Base-by-base conservation (phyloP, 1,140 invertebrate species). In the Conus ventricosus region DNA sequence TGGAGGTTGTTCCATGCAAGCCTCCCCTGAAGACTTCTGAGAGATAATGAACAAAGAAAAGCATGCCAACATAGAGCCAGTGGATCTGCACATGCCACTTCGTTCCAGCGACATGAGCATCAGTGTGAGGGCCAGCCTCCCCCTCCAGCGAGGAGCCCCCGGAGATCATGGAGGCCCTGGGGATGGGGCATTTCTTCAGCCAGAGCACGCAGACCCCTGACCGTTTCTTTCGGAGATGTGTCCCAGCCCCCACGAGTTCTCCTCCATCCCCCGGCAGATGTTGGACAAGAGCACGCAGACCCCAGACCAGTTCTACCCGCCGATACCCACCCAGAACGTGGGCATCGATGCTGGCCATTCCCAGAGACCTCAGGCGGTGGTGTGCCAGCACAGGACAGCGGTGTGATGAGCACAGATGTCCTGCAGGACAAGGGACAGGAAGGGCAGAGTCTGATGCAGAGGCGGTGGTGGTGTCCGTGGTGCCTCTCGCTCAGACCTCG, bases 191-290 rank as follows among this genome's bases (percentile, higher is more conserved):
- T 53, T 87, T 87, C 71, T 87, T 78, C 85, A 87, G 57, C 51
- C 85, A 87, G 85, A 54, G 85, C 85, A 87, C 85, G 7, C 85
- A 87, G 85, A 87, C 85, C 51, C 85, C 85, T 17, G 85, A 87
- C 10, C 39, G 85, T 4, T 87, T 87, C 71, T 87, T 57, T 54
- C 85, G 85, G 85, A 87, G 54, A 87, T 87, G 85, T 87, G 85
- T 53, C 85, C 85, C 39, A 78, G 71, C 75, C 85, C 85, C n/a
- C 85, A 87, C 53, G 85, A 87, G 85, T 87, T 87, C 85, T 87
- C 85, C 25, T 27, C 27, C 71, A 20, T 27, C 7, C 85, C 75
- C 6, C 71, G 0, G 4, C 27, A 55, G n/a, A 25, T 51, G 8
- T 39, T 7, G 67, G 85, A 87, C n/a, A 87, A 87, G 54, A 27